These are phyloP conservation scores for Noctilio leporinus DNA, from an alignment of 2,113 vertebrate species.

Conservation along the genomic window DNA sequence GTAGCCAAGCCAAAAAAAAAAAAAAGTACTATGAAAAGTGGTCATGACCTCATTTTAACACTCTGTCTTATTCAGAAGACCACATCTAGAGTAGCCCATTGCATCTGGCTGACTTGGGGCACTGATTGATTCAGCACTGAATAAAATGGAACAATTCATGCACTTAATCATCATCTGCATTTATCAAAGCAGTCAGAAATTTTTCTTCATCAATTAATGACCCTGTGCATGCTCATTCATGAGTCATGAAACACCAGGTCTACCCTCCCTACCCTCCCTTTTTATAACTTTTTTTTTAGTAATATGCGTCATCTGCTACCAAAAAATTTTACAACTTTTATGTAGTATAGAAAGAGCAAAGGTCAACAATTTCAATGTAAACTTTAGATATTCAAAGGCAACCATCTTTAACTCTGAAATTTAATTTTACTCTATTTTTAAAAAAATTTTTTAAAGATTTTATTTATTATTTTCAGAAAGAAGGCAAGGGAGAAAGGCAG, in stretches of 20 bases:
- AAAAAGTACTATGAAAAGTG: conserved; percentile 64
- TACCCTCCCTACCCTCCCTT: background rate
- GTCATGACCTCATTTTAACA: conserved; percentile 72
- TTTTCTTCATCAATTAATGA: conserved; percentile 30
- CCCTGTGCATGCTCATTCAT: conserved; percentile 9
- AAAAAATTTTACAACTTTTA: background rate
- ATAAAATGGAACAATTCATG: conserved; percentile 62
- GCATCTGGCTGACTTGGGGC: conserved; percentile 58
- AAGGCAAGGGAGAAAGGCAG: too few species aligned
- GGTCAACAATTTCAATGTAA: background rate
- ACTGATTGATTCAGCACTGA: conserved; percentile 59
- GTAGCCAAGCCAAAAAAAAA: conserved; percentile 62
- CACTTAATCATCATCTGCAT: conserved; percentile 59
- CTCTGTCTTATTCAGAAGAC: conserved; percentile 60
- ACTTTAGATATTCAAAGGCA: background rate
- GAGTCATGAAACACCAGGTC: background rate
- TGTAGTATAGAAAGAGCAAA: background rate
- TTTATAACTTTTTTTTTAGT: background rate
- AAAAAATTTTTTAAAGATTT: too few species aligned
- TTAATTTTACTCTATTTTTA: too few species aligned
- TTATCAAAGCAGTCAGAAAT: conserved; percentile 32
- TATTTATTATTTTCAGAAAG: too few species aligned
- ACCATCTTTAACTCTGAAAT: background rate
- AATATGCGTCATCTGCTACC: background rate
- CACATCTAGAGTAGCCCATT: conserved; percentile 59